Evolutionary conservation across 1,140 invertebrate species (phyloP).

Genomic region (Pinna nobilis): DNA sequence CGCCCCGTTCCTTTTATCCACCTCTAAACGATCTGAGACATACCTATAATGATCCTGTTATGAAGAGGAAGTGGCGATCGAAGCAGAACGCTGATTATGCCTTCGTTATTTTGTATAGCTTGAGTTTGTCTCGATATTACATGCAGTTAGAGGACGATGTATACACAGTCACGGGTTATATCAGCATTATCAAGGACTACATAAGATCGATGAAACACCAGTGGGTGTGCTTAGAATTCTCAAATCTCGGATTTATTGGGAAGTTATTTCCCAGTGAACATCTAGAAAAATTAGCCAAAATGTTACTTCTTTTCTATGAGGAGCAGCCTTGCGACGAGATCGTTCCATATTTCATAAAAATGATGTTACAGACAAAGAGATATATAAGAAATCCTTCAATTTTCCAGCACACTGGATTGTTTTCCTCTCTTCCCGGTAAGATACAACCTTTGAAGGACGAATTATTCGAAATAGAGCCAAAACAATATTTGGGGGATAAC

Average conservation of each 20-base stretch:
- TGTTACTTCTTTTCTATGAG: conserved; percentile 66
- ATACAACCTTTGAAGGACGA: conserved; percentile 91
- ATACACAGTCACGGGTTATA: conserved; percentile 55
- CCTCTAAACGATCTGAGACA: conserved; percentile 59
- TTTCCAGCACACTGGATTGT: conserved; percentile 69
- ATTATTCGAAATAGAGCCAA: conserved; percentile 32
- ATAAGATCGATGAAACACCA: conserved; percentile 49
- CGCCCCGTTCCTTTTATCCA: conserved; percentile 59
- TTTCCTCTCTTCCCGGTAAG: conserved; percentile 84
- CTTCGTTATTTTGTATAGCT: conserved; percentile 65
- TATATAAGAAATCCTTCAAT: conserved; percentile 56
- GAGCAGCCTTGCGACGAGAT: conserved; percentile 70
- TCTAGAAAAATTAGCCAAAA: conserved; percentile 57
- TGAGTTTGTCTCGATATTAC: conserved; percentile 62
- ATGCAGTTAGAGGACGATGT: conserved; percentile 72
- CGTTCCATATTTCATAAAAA: conserved; percentile 63
- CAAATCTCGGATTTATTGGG: conserved; percentile 66
- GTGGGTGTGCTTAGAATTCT: conserved; percentile 69
- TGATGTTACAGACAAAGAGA: conserved; percentile 49
- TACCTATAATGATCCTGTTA: conserved; percentile 61
- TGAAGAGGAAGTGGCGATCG: conserved; percentile 66
- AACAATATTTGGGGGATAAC: conserved; percentile 43
- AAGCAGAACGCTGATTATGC: conserved; percentile 71
- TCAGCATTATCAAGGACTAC: conserved; percentile 58
- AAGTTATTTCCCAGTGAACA: conserved; percentile 64